phyloP scores from a whole-genome alignment of 2,888 invertebrate species.

The Exocentrus adspersus region DNA sequence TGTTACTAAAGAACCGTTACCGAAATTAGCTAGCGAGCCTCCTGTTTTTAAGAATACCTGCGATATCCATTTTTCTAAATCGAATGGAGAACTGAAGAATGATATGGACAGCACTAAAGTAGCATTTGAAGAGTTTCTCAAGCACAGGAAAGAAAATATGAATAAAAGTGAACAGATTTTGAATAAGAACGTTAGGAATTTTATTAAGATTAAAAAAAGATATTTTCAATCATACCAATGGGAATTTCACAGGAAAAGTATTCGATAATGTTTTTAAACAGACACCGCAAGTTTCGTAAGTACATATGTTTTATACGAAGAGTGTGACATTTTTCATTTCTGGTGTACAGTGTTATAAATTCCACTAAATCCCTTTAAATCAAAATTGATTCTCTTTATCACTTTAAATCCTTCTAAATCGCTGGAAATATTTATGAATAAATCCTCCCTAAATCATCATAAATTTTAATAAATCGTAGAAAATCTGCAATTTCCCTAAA shows the following conservation, averaged over 20 bases:
- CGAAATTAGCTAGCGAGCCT: slow-evolving; percentile 20
- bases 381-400: too few relatives aligned
- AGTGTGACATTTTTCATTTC: too few relatives aligned
- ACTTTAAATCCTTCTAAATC: too few relatives aligned
- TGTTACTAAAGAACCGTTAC: slow-evolving; percentile 18
- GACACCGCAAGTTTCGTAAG: slow-evolving; percentile 27
- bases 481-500: too few relatives aligned
- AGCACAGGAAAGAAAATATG: slow-evolving; percentile 38
- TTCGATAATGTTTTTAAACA: slow-evolving; percentile 33
- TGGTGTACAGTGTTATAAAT: too few relatives aligned
- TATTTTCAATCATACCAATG: slow-evolving; percentile 39
- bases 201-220: slow-evolving; percentile 46
- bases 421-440: too few relatives aligned
- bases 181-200: slow-evolving; percentile 44
- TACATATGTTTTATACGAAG: too few relatives aligned
- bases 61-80: slow-evolving; percentile 39
- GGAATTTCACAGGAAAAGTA: slow-evolving; percentile 31
- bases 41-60: slow-evolving; percentile 34
- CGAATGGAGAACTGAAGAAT: slow-evolving; percentile 32
- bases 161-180: slow-evolving; percentile 33
- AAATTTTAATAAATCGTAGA: too few relatives aligned
- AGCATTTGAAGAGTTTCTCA: slow-evolving; percentile 47
- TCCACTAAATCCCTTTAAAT: too few relatives aligned
- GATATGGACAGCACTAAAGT: slow-evolving; percentile 42
- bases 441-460: too few relatives aligned